Evolutionary conservation across 2,797 vertebrate genomes (phyloP).

Genomic region (Macropus fuliginosus): DNA sequence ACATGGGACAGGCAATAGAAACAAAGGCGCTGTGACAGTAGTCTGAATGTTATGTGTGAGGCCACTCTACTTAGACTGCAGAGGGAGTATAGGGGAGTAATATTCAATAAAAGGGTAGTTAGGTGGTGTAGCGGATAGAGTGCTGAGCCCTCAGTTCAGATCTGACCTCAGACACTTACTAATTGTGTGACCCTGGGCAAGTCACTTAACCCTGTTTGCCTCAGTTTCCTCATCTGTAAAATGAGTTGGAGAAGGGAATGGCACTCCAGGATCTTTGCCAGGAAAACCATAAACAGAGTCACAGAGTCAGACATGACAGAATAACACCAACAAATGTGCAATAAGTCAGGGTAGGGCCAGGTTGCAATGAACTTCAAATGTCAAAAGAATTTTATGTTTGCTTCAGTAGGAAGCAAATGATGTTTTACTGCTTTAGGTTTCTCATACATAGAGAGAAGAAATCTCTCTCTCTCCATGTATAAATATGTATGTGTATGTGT

Average conservation of each 20-base stretch:
- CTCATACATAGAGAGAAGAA: neutral
- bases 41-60: neutral
- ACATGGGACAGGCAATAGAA: neutral
- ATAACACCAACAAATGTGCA: neutral
- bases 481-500: neutral
- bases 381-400: neutral
- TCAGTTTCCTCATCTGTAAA: constrained; percentile 29
- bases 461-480: too few species aligned
- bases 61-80: neutral
- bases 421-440: neutral
- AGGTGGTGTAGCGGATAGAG: neutral
- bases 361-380: neutral
- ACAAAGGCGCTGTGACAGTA: neutral
- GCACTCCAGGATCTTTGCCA: neutral
- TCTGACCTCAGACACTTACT: neutral
- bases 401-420: neutral
- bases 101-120: neutral
- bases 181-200: neutral
- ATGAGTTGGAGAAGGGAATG: neutral
- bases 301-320: neutral
- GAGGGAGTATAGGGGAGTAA: neutral
- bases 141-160: neutral
- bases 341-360: neutral
- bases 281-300: neutral
- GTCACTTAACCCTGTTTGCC: neutral